Conservation (phyloP, 2,113 vertebrate genomes). For the Pelodiscus sinensis region DNA sequence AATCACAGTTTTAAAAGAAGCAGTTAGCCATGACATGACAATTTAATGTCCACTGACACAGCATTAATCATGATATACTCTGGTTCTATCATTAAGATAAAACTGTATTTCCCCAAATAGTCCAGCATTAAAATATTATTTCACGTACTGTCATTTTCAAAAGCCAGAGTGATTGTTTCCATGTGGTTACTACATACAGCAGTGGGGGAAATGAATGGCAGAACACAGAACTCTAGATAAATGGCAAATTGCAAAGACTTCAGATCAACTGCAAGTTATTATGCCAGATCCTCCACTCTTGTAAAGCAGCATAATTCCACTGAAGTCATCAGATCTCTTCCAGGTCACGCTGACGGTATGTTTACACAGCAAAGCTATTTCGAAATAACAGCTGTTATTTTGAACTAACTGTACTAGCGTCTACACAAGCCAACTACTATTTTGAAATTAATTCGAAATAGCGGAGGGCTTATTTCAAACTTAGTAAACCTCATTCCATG, state of each 20-base stretch:
- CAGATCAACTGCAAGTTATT: not conserved
- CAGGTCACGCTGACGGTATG: not conserved
- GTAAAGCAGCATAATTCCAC: not conserved
- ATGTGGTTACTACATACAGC: not conserved
- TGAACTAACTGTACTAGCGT: too few species aligned
- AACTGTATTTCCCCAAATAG: not conserved
- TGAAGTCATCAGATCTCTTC: not conserved
- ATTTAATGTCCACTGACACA: not conserved
- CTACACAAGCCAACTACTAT: too few species aligned
- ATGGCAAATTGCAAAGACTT: not conserved
- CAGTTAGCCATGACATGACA: not conserved
- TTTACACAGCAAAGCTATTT: too few species aligned
- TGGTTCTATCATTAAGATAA: not conserved
- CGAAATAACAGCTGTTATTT: too few species aligned
- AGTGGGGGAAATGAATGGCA: not conserved
- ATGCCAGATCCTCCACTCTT: not conserved
- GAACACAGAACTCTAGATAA: not conserved
- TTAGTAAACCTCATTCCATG: too few species aligned
- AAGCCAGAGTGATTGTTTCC: not conserved
- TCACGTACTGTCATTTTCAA: not conserved
- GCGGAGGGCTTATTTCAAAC: too few species aligned
- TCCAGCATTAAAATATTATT: not conserved
- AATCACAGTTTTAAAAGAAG: not conserved
- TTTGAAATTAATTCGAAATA: too few species aligned
- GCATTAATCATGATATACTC: not conserved